Evolutionary conservation across 2,888 invertebrate species (phyloP), one percentile per base, ranked within the genome.

Genomic region (Erebia aethiops): DNA sequence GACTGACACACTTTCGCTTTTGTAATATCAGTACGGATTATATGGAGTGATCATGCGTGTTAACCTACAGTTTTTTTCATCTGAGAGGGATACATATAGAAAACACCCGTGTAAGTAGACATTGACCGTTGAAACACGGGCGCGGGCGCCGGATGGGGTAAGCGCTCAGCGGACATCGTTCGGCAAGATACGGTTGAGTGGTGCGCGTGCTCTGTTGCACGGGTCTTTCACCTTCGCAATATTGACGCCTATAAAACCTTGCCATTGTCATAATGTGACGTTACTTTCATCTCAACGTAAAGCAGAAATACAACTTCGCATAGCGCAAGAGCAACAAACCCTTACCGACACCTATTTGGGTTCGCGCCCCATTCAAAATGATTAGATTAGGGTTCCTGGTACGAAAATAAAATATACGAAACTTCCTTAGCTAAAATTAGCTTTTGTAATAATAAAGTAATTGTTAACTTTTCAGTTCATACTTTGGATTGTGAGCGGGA

Each of bases 151-250:
- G 84, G 87, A 85, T 91, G 92, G 88, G 88, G 92, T 86, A 92
- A 93, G 91, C 91, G 90, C 91, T 86, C 91, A 93, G 91, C 91
- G 90, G 92, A 85, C 92, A 91, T 91, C 91, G 92, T 88, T 88
- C 88, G 84, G 80, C 77, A 78, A 81, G 91, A 88, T 83, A 92
- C 93, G 93, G 89, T 92, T 87, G 82, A 91, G 77, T 89, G 91
- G 86, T 82, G 87, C 88, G 84, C 88, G 85, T 88, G 87, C 86
- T 86, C 87, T 81, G 89, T 92, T 92, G 92, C 92, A 81, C 86
- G 87, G 88, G 88, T 92, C 92, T 91, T 91, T 91, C 91, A 89
- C 92, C 93, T 91, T 88, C 93, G 92, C 93, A 92, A 93, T 87
- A 90, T 86, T 91, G 84, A 90, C 90, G 92, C 89, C 92, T 93